A percentile compares a stretch with the other conserved stretches of the same genome.
Conservation (phyloP, 2,888 invertebrate species). For the Eupithecia pulchellata region DNA sequence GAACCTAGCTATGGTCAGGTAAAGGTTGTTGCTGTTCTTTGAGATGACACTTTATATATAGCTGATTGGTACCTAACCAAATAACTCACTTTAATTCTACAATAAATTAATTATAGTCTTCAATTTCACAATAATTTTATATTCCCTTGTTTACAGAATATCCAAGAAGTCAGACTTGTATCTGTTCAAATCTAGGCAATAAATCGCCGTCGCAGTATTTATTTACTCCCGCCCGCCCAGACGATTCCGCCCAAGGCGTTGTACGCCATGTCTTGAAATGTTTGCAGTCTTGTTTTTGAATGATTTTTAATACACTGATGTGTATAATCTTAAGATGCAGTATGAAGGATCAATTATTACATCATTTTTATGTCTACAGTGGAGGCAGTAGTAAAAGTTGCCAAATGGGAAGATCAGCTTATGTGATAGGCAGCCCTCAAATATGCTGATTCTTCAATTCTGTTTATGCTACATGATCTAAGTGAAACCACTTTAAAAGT, state of each 20-base stretch:
- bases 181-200: conserved; percentile 62
- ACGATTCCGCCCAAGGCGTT: conserved; percentile 49
- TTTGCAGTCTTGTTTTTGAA: conserved; percentile 2
- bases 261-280: conserved; percentile 10
- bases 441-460: neutral
- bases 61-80: no score
- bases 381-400: neutral
- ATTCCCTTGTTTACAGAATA: conserved; percentile 11
- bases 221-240: conserved; percentile 67
- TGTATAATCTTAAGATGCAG: neutral
- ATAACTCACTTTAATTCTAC: no score
- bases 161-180: conserved; percentile 26
- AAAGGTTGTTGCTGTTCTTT: no score
- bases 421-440: neutral
- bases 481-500: neutral
- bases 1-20: no score
- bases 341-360: neutral
- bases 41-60: no score
- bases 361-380: neutral
- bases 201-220: conserved; percentile 79
- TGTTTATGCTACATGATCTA: neutral
- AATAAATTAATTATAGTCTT: no score
- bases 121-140: neutral
- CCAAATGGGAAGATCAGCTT: neutral
- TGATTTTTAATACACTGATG: neutral